Conservation (phyloP, 2,113 vertebrate genomes). For the Merops nubicus region DNA sequence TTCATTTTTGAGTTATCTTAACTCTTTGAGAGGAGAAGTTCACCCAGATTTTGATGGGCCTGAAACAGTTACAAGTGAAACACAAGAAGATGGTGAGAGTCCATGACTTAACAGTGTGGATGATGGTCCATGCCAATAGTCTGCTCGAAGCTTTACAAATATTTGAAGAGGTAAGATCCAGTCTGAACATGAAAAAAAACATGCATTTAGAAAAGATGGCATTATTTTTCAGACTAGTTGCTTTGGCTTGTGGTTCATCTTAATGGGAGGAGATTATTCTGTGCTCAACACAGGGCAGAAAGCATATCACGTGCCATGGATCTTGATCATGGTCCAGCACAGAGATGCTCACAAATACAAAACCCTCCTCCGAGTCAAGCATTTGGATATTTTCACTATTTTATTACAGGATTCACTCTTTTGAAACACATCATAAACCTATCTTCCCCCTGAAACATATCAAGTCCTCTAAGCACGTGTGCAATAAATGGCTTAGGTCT, state of each 20-base stretch:
- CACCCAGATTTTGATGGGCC: neutral
- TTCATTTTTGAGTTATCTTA: neutral
- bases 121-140: neutral
- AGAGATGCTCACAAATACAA: neutral
- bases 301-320: rapidly evolving
- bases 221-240: neutral
- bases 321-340: neutral
- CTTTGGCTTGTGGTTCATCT: neutral
- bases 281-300: rapidly evolving
- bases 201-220: neutral
- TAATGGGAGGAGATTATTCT: neutral
- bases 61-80: neutral
- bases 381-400: neutral
- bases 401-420: neutral
- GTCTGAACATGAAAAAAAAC: neutral
- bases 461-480: neutral
- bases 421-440: neutral
- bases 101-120: neutral
- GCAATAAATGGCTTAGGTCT: neutral
- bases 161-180: neutral
- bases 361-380: neutral
- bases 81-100: neutral
- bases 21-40: neutral
- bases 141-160: neutral
- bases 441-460: neutral